Conservation (phyloP, 2,888 invertebrate genomes). For the Noctua janthina region DNA sequence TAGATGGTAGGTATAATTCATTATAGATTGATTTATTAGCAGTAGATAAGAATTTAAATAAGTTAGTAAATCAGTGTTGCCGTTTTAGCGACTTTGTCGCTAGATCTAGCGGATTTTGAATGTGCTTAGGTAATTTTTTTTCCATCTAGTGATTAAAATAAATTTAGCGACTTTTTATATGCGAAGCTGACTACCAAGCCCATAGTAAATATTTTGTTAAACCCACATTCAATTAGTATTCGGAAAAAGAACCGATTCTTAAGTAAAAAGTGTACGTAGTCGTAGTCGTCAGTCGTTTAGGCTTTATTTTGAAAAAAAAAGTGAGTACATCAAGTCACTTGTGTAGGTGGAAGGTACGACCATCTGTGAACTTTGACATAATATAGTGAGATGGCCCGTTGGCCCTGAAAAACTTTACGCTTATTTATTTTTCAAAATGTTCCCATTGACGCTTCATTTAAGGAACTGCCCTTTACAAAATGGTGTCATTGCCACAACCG, state of each 20-base stretch:
- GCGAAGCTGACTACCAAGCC: too few relatives aligned
- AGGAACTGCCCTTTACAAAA: slow-evolving; percentile 46
- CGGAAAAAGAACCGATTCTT: background rate
- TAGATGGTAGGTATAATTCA: too few relatives aligned
- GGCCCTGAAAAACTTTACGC: slow-evolving; percentile 13
- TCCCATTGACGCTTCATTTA: slow-evolving; percentile 12
- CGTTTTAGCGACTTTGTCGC: too few relatives aligned
- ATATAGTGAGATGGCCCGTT: slow-evolving; percentile 1
- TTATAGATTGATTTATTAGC: background rate
- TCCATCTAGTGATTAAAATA: too few relatives aligned
- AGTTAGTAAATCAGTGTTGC: background rate
- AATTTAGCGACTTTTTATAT: too few relatives aligned
- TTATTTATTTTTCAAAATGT: slow-evolving; percentile 18
- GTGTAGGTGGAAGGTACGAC: background rate
- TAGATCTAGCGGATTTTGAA: too few relatives aligned
- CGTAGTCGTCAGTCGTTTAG: background rate
- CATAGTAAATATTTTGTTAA: background rate
- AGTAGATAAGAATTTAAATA: background rate
- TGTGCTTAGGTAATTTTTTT: too few relatives aligned
- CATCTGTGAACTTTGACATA: slow-evolving; percentile 25
- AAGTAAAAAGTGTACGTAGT: background rate
- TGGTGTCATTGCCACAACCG: slow-evolving; percentile 52
- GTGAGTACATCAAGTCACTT: background rate
- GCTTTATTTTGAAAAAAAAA: background rate
- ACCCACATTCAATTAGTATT: background rate